phyloP scores from a whole-genome alignment of 2,113 vertebrate species.

The Cephalophus harveyi region DNA sequence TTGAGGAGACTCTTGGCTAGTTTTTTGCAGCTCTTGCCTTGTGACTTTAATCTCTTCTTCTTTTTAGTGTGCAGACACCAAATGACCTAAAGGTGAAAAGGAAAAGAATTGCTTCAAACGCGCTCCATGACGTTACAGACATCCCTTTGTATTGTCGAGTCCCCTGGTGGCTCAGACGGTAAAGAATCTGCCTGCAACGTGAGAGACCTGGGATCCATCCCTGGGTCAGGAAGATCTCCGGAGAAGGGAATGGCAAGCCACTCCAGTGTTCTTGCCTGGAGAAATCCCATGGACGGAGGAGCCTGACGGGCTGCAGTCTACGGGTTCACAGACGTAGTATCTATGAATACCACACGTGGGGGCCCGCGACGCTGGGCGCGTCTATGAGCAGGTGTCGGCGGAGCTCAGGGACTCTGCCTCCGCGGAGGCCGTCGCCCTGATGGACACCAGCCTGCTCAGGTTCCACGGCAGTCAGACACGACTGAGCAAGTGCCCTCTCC shows the following conservation, averaged over 20 bases:
- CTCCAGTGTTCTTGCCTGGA: neutral
- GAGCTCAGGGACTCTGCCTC: too few relatives aligned
- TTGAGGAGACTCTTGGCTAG: constrained; percentile 93
- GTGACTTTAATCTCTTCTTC: constrained; percentile 89
- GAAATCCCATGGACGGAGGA: neutral
- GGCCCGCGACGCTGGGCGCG: too few relatives aligned
- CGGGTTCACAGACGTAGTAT: neutral
- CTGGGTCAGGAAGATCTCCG: neutral
- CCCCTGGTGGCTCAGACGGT: neutral
- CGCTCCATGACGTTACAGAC: neutral
- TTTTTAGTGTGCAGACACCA: constrained; percentile 83
- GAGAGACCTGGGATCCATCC: neutral
- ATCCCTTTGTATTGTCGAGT: fast-evolving
- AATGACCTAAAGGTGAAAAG: constrained; percentile 80
- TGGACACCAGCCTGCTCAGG: too few relatives aligned
- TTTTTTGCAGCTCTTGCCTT: constrained; percentile 92
- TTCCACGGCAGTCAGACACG: neutral
- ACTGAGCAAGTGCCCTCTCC: fast-evolving
- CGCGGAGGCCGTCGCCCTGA: too few relatives aligned
- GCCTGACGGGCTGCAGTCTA: neutral
- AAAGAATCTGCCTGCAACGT: neutral
- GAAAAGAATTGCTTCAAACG: neutral
- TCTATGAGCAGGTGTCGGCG: too few relatives aligned
- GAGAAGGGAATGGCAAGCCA: neutral
- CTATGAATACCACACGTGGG: too few relatives aligned